phyloP scores from a whole-genome alignment of 2,888 invertebrate genomes.

The Plagodis pulveraria region DNA sequence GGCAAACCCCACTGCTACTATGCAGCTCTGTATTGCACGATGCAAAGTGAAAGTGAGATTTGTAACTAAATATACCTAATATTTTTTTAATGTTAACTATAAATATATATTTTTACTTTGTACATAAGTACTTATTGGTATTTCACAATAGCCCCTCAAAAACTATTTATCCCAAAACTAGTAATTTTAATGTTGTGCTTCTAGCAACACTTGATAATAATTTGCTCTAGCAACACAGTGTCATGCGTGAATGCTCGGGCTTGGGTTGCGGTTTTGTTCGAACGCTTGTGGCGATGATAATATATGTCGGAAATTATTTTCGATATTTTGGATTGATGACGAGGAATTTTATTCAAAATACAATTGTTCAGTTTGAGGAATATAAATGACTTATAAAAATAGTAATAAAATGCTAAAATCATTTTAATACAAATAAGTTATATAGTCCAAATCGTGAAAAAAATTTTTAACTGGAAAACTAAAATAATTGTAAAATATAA shows the following conservation, averaged over 20 bases:
- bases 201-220: constrained; percentile 31
- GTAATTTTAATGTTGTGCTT: neutral
- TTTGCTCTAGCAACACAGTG: constrained; percentile 61
- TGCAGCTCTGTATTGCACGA: constrained; percentile 11
- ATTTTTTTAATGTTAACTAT: neutral
- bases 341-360: neutral
- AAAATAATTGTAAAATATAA: too few relatives aligned
- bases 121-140: neutral
- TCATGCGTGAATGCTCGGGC: constrained; percentile 84
- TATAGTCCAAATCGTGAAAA: too few relatives aligned
- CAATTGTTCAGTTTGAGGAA: neutral
- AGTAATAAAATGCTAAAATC: too few relatives aligned
- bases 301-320: neutral
- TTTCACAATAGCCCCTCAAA: constrained; percentile 5
- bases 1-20: neutral
- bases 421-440: too few relatives aligned
- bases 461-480: too few relatives aligned
- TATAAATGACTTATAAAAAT: neutral
- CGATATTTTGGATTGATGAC: neutral
- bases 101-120: neutral
- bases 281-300: constrained; percentile 22
- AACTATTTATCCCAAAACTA: neutral
- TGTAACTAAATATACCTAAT: constrained; percentile 1
- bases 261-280: constrained; percentile 72
- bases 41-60: constrained; percentile 3